Conservation (phyloP, 2,888 invertebrate genomes). For the Idaea aversata region DNA sequence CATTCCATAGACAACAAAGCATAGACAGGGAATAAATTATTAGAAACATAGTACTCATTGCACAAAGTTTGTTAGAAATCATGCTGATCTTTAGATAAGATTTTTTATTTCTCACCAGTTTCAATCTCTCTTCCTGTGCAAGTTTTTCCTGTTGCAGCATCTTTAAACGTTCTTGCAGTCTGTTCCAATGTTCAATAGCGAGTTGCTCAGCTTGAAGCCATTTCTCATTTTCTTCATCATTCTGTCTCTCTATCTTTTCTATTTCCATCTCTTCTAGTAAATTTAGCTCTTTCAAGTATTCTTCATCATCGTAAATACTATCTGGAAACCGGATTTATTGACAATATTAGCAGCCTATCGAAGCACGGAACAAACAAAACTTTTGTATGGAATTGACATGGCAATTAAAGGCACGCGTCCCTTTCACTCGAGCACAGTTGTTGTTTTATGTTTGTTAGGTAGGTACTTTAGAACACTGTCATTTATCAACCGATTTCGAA, state of each 20-base stretch:
- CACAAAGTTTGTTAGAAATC: too few relatives aligned
- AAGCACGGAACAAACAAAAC: too few relatives aligned
- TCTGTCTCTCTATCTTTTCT: constrained; percentile 77
- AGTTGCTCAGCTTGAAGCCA: constrained; percentile 85
- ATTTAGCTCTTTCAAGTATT: constrained; percentile 51
- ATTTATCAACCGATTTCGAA: too few relatives aligned
- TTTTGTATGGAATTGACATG: too few relatives aligned
- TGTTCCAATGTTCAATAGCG: constrained; percentile 83
- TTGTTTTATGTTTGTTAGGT: too few relatives aligned
- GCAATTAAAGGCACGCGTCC: too few relatives aligned
- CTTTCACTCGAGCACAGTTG: too few relatives aligned
- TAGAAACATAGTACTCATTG: too few relatives aligned
- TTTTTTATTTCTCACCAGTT: constrained; percentile 48
- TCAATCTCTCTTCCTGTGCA: constrained; percentile 80
- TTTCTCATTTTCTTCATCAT: constrained; percentile 79
- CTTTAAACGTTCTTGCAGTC: constrained; percentile 79
- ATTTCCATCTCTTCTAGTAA: constrained; percentile 73
- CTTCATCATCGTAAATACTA: constrained; percentile 22
- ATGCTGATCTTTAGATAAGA: too few relatives aligned
- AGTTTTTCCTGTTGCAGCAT: constrained; percentile 78
- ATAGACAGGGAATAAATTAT: too few relatives aligned
- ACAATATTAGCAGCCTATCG: background rate
- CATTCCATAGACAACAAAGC: too few relatives aligned
- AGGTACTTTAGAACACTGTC: too few relatives aligned
- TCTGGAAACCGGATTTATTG: constrained; percentile 14